phyloP scores from a whole-genome alignment of 2,888 invertebrate species.

The Lutraria lutraria region DNA sequence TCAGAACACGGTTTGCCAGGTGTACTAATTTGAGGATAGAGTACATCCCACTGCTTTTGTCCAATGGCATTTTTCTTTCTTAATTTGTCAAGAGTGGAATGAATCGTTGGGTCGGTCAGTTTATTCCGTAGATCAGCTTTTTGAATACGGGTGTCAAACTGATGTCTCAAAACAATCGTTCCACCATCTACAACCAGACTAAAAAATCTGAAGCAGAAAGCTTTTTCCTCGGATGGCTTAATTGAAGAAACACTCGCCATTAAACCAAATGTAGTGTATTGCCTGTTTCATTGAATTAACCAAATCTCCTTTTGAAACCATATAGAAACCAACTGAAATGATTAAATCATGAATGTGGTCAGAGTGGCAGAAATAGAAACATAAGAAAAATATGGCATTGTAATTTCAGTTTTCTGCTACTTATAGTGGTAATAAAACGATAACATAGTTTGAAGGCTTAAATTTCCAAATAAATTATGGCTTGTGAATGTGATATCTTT shows the following conservation, averaged over 20 bases:
- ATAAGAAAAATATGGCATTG: too few species aligned
- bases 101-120: neutral
- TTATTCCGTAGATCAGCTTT: neutral
- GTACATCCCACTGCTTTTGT: neutral
- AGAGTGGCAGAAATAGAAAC: too few species aligned
- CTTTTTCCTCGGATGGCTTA: constrained; percentile 14
- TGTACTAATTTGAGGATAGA: neutral
- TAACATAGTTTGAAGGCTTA: too few species aligned
- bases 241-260: neutral
- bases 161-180: neutral
- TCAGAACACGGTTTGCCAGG: neutral
- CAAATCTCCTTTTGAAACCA: too few species aligned
- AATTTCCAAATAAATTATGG: too few species aligned
- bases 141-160: neutral
- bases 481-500: too few species aligned
- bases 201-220: neutral
- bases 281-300: too few species aligned
- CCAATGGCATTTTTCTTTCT: neutral
- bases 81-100: neutral
- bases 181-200: neutral
- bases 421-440: too few species aligned
- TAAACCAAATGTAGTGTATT: too few species aligned
- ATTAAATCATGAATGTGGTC: too few species aligned
- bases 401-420: too few species aligned
- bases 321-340: too few species aligned